Base-by-base conservation (phyloP, 2,888 invertebrate species). In the Prosapia bicincta region DNA sequence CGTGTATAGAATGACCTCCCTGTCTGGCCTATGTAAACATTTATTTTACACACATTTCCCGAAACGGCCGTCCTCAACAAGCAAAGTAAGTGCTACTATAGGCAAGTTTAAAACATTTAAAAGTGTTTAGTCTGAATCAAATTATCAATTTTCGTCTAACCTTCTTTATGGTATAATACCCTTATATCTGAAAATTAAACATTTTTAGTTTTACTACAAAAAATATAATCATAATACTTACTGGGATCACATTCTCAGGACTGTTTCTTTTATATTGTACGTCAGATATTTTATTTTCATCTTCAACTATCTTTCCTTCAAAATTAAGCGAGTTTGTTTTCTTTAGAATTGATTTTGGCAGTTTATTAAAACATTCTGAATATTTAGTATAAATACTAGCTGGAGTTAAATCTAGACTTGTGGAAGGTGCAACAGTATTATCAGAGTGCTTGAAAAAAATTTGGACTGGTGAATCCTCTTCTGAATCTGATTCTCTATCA, bases 401-500 rank as follows among this genome's bases (percentile, higher is more conserved):
- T 54, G 54, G 54, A 20, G 54, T 54, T 54, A 54, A n/a, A 54
- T 54, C 54, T 5, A 20, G 1, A 9, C 20, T 20, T 15, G 15
- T 13, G 28, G 38, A 20, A 32, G n/a, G 3, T 74, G 26, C 6
- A 10, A 26, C 25, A 26, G 65, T 15, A 26, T 20, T 25, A 0
- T 26, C 54, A 10, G 66, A 66, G 13, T 74, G 69, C 54, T 65
- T 23, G 15, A 74, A 69, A 32, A 65, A 20, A 13, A 69, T 74
- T 20, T 30, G 30, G 25, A 30, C 25, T n/a, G 54, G 20, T 28
- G 28, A 30, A 26, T 69, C 26, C 28, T 69, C 74, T 69, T 13
- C 30, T 30, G 30, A 30, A 9, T 30, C 30, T 30, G 74, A 74
- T 15, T 76, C 78, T 28, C 78, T 80, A 43, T 78, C 66, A 65